These are phyloP conservation scores for Indicator indicator DNA, from an alignment of 2,113 vertebrate genomes.

Conservation along the genomic window DNA sequence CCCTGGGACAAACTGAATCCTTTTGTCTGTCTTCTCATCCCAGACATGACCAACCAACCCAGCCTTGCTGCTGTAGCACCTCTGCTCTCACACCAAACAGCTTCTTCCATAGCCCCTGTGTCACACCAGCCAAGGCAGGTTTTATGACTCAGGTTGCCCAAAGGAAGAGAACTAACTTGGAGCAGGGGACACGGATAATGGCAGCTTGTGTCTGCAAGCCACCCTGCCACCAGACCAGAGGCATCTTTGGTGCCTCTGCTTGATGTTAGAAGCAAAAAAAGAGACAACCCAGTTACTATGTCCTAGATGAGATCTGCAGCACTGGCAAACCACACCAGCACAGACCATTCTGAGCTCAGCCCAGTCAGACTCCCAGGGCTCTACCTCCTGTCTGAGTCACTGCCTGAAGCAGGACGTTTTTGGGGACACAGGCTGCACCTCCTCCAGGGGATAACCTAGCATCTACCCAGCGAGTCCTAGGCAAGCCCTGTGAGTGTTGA, in stretches of 20 bases:
- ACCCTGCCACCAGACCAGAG: neutral
- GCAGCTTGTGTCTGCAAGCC: neutral
- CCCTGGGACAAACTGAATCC: neutral
- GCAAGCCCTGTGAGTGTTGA: neutral
- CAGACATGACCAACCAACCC: neutral
- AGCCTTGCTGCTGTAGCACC: neutral
- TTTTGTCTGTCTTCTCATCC: neutral
- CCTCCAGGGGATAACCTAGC: neutral
- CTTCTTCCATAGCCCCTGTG: neutral
- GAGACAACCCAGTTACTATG: neutral
- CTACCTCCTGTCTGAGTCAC: neutral
- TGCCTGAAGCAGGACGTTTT: rapidly evolving
- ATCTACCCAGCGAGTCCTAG: neutral
- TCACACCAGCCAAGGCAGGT: neutral
- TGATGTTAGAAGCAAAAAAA: neutral
- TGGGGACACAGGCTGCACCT: neutral
- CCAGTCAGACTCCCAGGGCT: neutral
- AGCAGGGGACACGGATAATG: neutral
- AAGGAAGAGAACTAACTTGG: neutral
- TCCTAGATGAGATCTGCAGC: neutral
- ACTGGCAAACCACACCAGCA: neutral
- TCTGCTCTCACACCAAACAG: neutral
- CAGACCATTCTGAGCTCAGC: neutral
- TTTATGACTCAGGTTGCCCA: neutral
- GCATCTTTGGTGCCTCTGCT: neutral